phyloP scores from a whole-genome alignment of 2,888 invertebrate species.

The Drosophila colorata region DNA sequence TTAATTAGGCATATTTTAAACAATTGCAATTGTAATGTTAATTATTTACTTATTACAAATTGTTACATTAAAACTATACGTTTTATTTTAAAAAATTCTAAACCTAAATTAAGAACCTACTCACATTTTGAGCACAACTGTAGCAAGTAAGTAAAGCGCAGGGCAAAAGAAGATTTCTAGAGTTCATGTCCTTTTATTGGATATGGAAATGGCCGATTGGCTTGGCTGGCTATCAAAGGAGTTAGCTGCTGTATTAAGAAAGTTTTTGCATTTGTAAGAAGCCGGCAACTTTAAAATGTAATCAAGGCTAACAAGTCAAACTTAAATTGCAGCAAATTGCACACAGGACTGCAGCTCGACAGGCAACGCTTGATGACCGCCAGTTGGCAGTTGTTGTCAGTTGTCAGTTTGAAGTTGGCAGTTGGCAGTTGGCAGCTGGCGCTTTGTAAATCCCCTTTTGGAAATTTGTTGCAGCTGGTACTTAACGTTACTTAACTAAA shows the following conservation, averaged over 20 bases:
- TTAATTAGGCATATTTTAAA: slow-evolving; percentile 4
- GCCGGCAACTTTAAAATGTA: slow-evolving; percentile 68
- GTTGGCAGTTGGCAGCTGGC: slow-evolving; percentile 22
- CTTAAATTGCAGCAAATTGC: slow-evolving; percentile 69
- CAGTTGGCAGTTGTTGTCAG: slow-evolving; percentile 2
- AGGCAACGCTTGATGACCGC: slow-evolving; percentile 21
- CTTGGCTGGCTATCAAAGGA: slow-evolving; percentile 37
- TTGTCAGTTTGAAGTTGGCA: not conserved
- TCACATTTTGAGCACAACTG: not conserved
- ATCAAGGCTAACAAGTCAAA: slow-evolving; percentile 64
- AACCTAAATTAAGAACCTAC: not conserved
- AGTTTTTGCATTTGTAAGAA: slow-evolving; percentile 69
- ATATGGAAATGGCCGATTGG: slow-evolving; percentile 53
- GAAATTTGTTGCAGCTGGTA: slow-evolving; percentile 61
- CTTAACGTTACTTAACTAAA: slow-evolving; percentile 45
- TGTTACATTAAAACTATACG: too few species aligned
- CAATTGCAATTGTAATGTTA: slow-evolving; percentile 3
- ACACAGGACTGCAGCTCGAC: not conserved
- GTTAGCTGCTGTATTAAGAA: slow-evolving; percentile 56
- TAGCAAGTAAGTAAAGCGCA: not conserved
- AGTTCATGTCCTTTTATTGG: slow-evolving; percentile 33
- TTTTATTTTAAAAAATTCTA: not conserved
- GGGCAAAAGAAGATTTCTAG: not conserved
- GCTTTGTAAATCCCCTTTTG: slow-evolving; percentile 44
- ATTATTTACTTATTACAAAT: not conserved